Percentiles rank a stretch among this genome's conserved stretches.
Evolutionary conservation across 2,797 vertebrate genomes (phyloP).

Genomic region (Phylloscopus collybita): DNA sequence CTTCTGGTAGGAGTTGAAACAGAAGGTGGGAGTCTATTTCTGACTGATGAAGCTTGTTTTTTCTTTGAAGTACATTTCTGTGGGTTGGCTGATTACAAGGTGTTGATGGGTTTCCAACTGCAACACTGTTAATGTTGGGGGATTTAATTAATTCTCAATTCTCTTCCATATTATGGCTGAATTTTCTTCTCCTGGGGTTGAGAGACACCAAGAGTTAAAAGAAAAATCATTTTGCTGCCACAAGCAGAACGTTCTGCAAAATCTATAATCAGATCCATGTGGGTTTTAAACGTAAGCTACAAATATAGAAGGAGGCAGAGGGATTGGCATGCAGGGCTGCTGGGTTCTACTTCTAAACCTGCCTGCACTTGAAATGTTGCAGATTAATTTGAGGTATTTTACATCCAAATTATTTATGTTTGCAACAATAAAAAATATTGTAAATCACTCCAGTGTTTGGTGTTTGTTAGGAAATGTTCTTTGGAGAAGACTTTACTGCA

Average conservation of each 20-base stretch:
- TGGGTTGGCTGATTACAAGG: constrained; percentile 61
- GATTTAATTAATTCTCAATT: constrained; percentile 36
- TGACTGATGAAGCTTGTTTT: constrained; percentile 38
- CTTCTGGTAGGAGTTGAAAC: constrained; percentile 43
- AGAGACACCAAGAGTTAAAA: constrained; percentile 63
- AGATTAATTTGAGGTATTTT: constrained; percentile 34
- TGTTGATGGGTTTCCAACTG: constrained; percentile 65
- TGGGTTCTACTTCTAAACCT: constrained; percentile 32
- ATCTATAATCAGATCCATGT: constrained; percentile 65
- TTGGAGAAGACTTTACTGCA: background rate
- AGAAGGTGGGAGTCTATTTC: constrained; percentile 69
- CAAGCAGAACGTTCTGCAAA: constrained; percentile 48
- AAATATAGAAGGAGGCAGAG: constrained; percentile 45
- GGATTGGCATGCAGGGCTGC: background rate
- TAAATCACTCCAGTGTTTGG: background rate
- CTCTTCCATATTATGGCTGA: background rate
- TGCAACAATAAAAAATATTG: background rate
- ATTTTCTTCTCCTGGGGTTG: background rate
- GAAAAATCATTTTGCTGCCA: constrained; percentile 25
- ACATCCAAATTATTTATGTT: background rate
- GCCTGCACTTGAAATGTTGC: background rate
- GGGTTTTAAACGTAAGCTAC: constrained; percentile 60
- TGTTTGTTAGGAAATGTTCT: background rate
- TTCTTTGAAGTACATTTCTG: constrained; percentile 50
- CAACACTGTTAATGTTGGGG: constrained; percentile 32